Base-by-base conservation (phyloP, 2,113 vertebrate genomes). In the Hyaena hyaena region DNA sequence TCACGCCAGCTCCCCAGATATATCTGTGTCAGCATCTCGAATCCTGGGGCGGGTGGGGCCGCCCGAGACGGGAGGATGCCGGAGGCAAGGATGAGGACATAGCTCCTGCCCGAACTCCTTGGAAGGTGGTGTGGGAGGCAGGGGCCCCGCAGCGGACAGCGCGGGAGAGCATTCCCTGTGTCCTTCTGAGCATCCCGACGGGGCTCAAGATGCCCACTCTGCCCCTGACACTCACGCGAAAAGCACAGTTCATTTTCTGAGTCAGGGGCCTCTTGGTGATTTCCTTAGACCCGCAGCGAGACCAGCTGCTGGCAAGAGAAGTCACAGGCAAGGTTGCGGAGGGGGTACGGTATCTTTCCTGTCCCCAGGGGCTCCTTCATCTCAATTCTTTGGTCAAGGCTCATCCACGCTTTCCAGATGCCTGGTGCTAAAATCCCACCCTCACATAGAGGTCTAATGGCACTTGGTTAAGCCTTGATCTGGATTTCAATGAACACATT, bases 151-250 rank as follows among this genome's bases (percentile, higher is more conserved):
- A 5, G 24, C 12, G 53, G 39, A 35, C 39, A 28, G 24, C 21
- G 4, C 7, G 0, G 39, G 50, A n/a, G 69, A 79, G 23, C 12
- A 1, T 4, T 43, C 3, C 0, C 17, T 26, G 15, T 26, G 77
- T 93, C 19, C 2, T 65, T 86, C 69, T 79, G 39, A 77, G 43
- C 77, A 33, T n/a, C 53, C 53, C 45, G 14, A 5, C 28, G 10
- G 10, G 45, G 7, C 61, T 43, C 15, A 31, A 93, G 94, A 71
- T 55, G 19, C 2, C 35, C 19, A 2, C 10, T 33, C 66, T 68
- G 55, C 48, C 23, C 28, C 48, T 14, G 23, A 48, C 5, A 6
- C 28, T 45, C 53, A 4, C 0, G 2, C 33, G 83, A 50, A 65
- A n/a, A 71, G 5, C 73, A 21, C 7, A 7, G 10, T 35, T 69